phyloP scores from a whole-genome alignment of 2,888 invertebrate species.

The Torymus auratus region DNA sequence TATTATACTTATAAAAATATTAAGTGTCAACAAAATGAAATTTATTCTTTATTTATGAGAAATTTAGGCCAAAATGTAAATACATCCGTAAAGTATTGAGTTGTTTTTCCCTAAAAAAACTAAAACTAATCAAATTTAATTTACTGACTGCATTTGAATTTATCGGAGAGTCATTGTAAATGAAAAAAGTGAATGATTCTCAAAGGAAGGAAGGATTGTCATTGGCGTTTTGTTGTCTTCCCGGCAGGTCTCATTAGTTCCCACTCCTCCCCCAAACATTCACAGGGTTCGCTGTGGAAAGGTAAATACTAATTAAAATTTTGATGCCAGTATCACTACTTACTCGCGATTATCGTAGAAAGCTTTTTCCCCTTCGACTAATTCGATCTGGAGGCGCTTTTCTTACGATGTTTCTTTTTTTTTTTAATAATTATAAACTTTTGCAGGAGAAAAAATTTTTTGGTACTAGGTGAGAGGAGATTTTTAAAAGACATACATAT shows the following conservation, averaged over 20 bases:
- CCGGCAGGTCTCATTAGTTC: slow-evolving; percentile 76
- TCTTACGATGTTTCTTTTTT: slow-evolving; percentile 20
- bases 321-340: slow-evolving; percentile 15
- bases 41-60: no score
- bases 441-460: slow-evolving; percentile 27
- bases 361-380: slow-evolving; percentile 44
- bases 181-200: slow-evolving; percentile 29
- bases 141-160: slow-evolving; percentile 26
- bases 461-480: slow-evolving; percentile 16
- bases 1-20: no score
- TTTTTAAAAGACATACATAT: no score
- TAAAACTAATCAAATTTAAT: slow-evolving; percentile 5
- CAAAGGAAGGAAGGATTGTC: slow-evolving; percentile 56
- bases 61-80: no score
- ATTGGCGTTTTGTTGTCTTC: slow-evolving; percentile 74
- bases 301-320: slow-evolving; percentile 76
- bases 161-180: slow-evolving; percentile 32
- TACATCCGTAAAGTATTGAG: neutral
- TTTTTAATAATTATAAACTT: slow-evolving; percentile 6
- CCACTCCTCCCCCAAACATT: slow-evolving; percentile 75
- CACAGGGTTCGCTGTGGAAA: slow-evolving; percentile 81
- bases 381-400: slow-evolving; percentile 19
- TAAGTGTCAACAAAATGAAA: no score
- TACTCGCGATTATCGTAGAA: slow-evolving; percentile 26
- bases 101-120: slow-evolving; percentile 6